Percentiles rank a stretch among this genome's conserved stretches.
Conservation (phyloP, 2,113 vertebrate genomes). For the Microtus montanus region DNA sequence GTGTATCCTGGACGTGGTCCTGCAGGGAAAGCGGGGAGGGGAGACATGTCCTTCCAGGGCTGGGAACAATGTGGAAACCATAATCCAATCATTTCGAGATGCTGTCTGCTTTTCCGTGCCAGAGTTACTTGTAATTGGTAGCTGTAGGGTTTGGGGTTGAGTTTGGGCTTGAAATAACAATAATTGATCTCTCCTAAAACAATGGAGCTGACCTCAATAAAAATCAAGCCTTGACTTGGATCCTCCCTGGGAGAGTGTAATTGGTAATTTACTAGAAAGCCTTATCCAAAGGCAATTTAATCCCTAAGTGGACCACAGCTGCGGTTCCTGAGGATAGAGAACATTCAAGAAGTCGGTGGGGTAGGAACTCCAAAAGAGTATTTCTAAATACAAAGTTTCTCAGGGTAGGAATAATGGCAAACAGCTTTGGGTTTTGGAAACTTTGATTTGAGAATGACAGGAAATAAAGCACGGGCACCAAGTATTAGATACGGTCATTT, state of each 20-base stretch:
- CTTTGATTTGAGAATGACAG: neutral
- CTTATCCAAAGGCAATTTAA: constrained; percentile 57
- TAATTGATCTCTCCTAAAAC: constrained; percentile 54
- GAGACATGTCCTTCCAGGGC: neutral
- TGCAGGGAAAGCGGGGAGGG: neutral
- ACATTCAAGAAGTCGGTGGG: neutral
- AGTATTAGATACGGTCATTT: neutral
- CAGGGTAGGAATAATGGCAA: neutral
- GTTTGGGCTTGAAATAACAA: constrained; percentile 57
- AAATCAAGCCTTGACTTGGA: neutral
- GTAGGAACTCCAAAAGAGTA: constrained; percentile 5
- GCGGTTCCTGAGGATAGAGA: constrained; percentile 20
- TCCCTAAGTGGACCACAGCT: neutral
- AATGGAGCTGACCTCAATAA: constrained; percentile 34
- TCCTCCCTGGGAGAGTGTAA: constrained; percentile 18
- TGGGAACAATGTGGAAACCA: neutral
- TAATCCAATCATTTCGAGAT: neutral
- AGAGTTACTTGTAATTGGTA: neutral
- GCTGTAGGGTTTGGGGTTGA: neutral
- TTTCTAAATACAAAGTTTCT: constrained; percentile 49
- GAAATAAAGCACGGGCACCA: neutral
- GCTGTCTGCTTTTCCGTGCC: neutral
- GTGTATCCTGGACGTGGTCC: neutral
- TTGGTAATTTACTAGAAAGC: constrained; percentile 51
- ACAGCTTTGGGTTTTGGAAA: neutral